A percentile compares a stretch with the other conserved stretches of the same genome.
Conservation (phyloP, 2,797 vertebrate species). For the Falco berigora region DNA sequence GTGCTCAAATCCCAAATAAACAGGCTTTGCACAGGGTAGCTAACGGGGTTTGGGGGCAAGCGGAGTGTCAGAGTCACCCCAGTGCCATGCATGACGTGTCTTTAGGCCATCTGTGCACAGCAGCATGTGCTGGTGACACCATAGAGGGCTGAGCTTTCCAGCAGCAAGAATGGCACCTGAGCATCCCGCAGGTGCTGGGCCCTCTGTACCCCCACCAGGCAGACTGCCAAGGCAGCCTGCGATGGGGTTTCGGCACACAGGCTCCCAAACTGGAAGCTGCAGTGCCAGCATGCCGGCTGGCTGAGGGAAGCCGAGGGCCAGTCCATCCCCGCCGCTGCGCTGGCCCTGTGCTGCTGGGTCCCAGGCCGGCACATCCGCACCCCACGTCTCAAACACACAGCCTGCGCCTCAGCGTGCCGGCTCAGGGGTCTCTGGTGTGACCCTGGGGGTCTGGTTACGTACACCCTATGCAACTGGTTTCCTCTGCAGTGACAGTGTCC, state of each 20-base stretch:
- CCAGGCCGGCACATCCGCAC: neutral
- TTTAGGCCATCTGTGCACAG: neutral
- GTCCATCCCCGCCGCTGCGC: neutral
- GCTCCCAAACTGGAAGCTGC: neutral
- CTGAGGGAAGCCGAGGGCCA: neutral
- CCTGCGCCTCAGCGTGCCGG: rapidly evolving
- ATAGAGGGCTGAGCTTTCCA: neutral
- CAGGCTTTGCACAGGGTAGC: neutral
- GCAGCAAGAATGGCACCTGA: neutral
- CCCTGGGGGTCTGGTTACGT: neutral
- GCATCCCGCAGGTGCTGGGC: neutral
- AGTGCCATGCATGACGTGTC: rapidly evolving
- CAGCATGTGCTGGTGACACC: rapidly evolving
- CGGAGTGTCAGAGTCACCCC: neutral
- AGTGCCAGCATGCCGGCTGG: neutral
- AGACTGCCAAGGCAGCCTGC: neutral
- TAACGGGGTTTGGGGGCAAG: neutral
- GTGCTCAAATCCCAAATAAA: neutral
- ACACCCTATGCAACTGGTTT: neutral
- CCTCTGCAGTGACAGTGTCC: neutral
- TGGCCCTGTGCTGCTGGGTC: neutral
- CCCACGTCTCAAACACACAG: rapidly evolving
- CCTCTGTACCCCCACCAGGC: neutral
- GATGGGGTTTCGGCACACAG: neutral
- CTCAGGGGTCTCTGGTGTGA: neutral